Evolutionary conservation across 2,797 vertebrate species (phyloP).

Genomic region (Buphagus erythrorhynchus): DNA sequence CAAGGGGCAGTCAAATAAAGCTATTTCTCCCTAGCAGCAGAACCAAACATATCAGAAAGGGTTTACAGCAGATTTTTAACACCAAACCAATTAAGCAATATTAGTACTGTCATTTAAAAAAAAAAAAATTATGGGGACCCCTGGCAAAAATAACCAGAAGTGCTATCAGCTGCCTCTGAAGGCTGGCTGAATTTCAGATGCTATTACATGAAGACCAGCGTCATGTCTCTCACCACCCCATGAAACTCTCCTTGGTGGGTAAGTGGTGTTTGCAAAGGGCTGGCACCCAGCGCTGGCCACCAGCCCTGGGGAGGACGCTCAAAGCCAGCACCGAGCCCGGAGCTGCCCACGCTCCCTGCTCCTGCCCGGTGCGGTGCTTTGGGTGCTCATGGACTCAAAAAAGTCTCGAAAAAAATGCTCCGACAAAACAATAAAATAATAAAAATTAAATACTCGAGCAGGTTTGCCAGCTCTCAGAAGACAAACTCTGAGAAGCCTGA

Average conservation of each 20-base stretch:
- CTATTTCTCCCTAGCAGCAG: background rate
- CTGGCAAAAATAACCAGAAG: background rate
- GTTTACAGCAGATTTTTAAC: constrained; percentile 16
- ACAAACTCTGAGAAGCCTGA: background rate
- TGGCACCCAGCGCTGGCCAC: background rate
- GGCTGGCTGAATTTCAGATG: background rate
- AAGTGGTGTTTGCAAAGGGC: background rate
- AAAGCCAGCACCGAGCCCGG: background rate
- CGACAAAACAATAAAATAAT: background rate
- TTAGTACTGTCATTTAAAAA: background rate
- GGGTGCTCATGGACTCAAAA: background rate
- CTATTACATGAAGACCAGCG: background rate
- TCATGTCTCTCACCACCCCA: background rate
- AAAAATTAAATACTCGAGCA: background rate
- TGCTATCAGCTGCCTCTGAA: background rate
- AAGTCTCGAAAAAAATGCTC: background rate
- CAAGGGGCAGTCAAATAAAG: background rate
- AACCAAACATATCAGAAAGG: background rate
- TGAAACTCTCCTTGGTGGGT: background rate
- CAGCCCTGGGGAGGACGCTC: background rate
- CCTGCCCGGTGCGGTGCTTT: background rate
- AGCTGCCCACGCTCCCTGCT: background rate
- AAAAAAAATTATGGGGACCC: background rate
- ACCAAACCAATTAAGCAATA: background rate
- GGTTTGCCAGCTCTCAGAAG: background rate